phyloP scores from a whole-genome alignment of 2,888 invertebrate genomes.

The Caenorhabditis imperialis region DNA sequence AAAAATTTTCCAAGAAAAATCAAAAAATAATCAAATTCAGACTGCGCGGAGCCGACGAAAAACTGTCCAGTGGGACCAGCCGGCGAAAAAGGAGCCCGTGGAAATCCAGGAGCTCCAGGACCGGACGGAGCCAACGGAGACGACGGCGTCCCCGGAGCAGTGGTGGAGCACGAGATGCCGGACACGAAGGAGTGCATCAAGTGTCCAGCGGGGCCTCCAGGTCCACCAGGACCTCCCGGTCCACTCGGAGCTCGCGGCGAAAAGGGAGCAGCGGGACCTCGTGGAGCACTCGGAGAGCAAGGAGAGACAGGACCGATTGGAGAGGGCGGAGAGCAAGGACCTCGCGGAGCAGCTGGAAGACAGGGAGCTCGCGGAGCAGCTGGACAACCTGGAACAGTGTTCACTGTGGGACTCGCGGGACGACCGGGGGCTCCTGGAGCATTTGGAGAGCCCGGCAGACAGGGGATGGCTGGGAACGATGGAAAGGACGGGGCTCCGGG shows the following conservation, averaged over 20 bases:
- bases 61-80: constrained; percentile 68
- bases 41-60: constrained; percentile 52
- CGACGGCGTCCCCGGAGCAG: constrained; percentile 49
- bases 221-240: constrained; percentile 70
- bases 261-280: constrained; percentile 64
- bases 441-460: constrained; percentile 42
- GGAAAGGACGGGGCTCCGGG: constrained; percentile 53
- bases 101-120: constrained; percentile 66
- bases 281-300: constrained; percentile 65
- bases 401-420: constrained; percentile 54
- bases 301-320: constrained; percentile 68
- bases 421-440: constrained; percentile 56
- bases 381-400: constrained; percentile 60
- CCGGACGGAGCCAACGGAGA: constrained; percentile 61
- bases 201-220: constrained; percentile 71
- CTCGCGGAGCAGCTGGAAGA: constrained; percentile 49
- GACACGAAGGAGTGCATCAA: constrained; percentile 62
- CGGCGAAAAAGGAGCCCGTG: constrained; percentile 66
- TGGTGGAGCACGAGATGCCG: constrained; percentile 42
- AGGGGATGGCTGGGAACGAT: constrained; percentile 44
- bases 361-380: constrained; percentile 32
- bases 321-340: constrained; percentile 57
- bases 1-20: background rate
- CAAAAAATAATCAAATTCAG: constrained; percentile 15
- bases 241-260: constrained; percentile 66